A percentile compares a stretch with the other conserved stretches of the same genome.
Conservation (phyloP, 1,140 invertebrate genomes). For the Leptonema lineaticorne region DNA sequence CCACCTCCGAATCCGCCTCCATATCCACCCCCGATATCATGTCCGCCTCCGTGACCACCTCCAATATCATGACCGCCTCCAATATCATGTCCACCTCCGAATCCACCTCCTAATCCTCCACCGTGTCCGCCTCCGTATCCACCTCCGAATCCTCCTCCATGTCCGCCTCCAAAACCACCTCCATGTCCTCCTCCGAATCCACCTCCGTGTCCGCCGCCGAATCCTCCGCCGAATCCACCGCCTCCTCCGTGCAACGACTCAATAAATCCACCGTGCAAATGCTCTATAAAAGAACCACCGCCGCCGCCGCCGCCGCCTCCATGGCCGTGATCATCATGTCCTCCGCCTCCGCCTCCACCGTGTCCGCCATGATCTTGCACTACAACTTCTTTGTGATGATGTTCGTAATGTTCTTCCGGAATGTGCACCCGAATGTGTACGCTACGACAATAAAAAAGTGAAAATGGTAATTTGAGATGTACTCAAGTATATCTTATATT, state of each 20-base stretch:
- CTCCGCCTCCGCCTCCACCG: constrained; percentile 7
- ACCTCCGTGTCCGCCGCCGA: background rate
- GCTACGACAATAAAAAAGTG: constrained; percentile 19
- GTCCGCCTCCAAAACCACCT: background rate
- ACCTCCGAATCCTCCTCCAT: constrained; percentile 9
- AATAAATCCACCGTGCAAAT: constrained; percentile 22
- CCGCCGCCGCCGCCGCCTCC: constrained; percentile 7
- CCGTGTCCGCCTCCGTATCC: constrained; percentile 5
- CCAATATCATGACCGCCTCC: background rate
- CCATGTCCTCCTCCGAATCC: background rate
- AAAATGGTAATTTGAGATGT: background rate
- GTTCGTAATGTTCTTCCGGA: constrained; percentile 24
- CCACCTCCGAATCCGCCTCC: constrained; percentile 8
- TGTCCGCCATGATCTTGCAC: constrained; percentile 18
- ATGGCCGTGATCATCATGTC: background rate
- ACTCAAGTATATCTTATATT: too few relatives aligned
- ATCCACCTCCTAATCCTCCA: background rate
- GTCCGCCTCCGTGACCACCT: background rate
- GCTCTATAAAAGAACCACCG: constrained; percentile 12
- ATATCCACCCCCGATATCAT: constrained; percentile 2
- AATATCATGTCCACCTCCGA: constrained; percentile 1
- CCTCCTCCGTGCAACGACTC: constrained; percentile 25
- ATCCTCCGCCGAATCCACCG: constrained; percentile 9
- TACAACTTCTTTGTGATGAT: constrained; percentile 25
- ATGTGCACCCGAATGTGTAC: constrained; percentile 26